A percentile compares a stretch with the other conserved stretches of the same genome.
Evolutionary conservation across 2,888 invertebrate genomes (phyloP).

Genomic region (Silvanus unidentatus): DNA sequence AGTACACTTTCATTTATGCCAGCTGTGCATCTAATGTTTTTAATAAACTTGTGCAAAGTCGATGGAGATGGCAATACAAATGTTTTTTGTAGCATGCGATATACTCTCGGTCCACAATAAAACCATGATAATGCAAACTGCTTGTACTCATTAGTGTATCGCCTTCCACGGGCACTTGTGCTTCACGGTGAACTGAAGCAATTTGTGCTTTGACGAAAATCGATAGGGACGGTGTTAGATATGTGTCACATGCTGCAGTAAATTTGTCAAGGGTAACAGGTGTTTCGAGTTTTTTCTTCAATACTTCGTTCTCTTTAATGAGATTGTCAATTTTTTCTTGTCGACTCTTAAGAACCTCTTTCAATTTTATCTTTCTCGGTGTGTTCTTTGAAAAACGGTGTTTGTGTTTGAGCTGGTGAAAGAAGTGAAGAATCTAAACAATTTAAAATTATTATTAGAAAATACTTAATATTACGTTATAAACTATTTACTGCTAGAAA

Average conservation of each 20-base stretch:
- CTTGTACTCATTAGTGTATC: conserved; percentile 10
- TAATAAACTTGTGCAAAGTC: conserved; percentile 10
- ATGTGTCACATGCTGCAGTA: background rate
- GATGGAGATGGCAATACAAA: conserved; percentile 13
- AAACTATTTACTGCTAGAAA: no score
- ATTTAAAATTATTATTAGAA: no score
- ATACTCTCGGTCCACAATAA: conserved; percentile 15
- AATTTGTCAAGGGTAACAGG: background rate
- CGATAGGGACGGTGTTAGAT: background rate
- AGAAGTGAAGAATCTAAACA: no score
- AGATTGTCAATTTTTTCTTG: no score
- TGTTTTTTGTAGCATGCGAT: conserved; percentile 8
- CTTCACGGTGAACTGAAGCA: background rate
- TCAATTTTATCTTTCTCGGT: no score
- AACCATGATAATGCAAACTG: conserved; percentile 14
- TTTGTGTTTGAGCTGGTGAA: no score
- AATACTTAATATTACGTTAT: no score
- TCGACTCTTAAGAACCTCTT: no score
- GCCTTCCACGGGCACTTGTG: conserved; percentile 1
- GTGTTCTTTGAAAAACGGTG: no score
- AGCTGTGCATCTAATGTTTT: conserved; percentile 5
- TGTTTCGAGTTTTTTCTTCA: background rate
- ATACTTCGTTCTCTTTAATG: no score
- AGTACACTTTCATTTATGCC: conserved; percentile 1
- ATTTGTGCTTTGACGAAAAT: background rate